Evolutionary conservation across 2,888 invertebrate genomes (phyloP), one percentile per base, ranked within the genome.

Genomic region (Pristionchus arcanus): DNA sequence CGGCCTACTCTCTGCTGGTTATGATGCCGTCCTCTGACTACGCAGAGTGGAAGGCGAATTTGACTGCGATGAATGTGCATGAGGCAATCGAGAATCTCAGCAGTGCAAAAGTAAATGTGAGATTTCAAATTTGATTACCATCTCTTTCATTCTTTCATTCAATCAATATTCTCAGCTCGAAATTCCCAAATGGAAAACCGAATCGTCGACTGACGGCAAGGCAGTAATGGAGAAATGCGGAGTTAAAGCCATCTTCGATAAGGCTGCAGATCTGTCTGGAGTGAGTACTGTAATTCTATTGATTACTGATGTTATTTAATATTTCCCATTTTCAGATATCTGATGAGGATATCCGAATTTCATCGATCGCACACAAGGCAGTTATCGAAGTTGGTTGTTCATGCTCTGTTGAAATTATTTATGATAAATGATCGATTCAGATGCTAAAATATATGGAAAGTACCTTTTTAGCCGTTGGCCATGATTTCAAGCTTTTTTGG

Each of bases 171-270:
- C 89, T 28, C 55, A 90, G 90, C 55, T 93, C 21, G 84, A 85
- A n/a, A 34, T 93, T 68, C 93, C 93, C 19, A 91, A 91, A 37
- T 93, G 93, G 90, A 93, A 94, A 68, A 87, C 93, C 49, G 92
- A 94, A 55, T 85, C 90, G 7, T 53, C 89, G 19, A 85, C 91
- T 53, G 66, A 91, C 16, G 87, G 92, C 63, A 89, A 90, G n/a
- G 87, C 84, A 9, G 53, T 77, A 25, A 87, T 93, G n/a, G 87
- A 90, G 42, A 90, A 92, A 16, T 63, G 92, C 34, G 93, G 93
- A 37, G 87, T 93, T 25, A 21, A 31, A 28, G 68, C 85, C 25
- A 91, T 91, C 13, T 93, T 94, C 89, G 66, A 66, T n/a, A 37
- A 53, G 11, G 5, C 68, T 1, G 91, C 93, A 21, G 91, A 93